Evolutionary conservation across 2,888 invertebrate species (phyloP), one percentile per base, ranked within the genome.

Genomic region (Papilio demoleus): DNA sequence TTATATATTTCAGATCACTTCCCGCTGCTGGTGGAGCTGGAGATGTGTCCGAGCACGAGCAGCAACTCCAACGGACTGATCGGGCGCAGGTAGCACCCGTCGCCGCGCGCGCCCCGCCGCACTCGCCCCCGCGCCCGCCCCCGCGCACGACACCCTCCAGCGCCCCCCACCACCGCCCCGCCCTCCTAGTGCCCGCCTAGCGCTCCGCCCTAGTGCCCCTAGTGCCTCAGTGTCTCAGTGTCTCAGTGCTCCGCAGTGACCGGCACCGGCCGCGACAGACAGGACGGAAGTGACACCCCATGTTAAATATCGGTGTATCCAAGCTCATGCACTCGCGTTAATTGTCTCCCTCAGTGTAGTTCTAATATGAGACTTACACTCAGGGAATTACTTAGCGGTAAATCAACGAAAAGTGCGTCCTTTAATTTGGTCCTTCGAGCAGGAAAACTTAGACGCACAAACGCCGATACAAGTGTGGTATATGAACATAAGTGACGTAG

Each of bases 11-110:
- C 93, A 95, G 98, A 98, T 93, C 98, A 98, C 93, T 98, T 98
- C 90, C 97, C 98, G 64, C 93, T 98, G 73, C 93, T 98, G 81
- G 98, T 97, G 71, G 98, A 98, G 88, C 88, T 98, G 81, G 98
- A 98, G 92, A 96, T 98, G 95, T 95, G 95, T 77, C 97, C 97
- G 70, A 95, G 95, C 79, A 94, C 96, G 84, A 93, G 94, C 82
- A 93, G 94, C 81, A 94, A 93, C 87, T 95, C 96, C 81, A 97
- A 97, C 92, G 97, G 97, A 67, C 93, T 97, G 77, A 96, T 97
- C 82, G 94, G 95, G 83, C 95, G 97, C 86, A 96, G 97, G 96
- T 97, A 96, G 95, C 96, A 95, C 93, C 70, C 73, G 77, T 73
- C 73, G 45, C 70, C 68, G 70, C 73, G 70, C 72, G 83, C 78